A percentile compares a stretch with the other conserved stretches of the same genome.
phyloP scores from a whole-genome alignment of 2,113 vertebrate genomes.

The Halcyon senegalensis region DNA sequence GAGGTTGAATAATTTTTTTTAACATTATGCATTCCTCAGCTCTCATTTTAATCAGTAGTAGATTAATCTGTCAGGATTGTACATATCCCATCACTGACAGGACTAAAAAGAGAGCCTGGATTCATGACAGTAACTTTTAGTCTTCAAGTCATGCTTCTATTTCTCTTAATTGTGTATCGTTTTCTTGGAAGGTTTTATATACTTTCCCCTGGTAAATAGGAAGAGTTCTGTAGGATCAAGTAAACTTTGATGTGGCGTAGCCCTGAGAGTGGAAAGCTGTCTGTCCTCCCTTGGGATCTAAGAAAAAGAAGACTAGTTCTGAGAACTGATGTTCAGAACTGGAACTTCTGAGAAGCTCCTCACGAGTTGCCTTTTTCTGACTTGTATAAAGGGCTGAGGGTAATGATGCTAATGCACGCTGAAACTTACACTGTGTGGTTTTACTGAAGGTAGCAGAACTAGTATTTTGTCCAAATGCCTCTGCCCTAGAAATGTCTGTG shows the following conservation, averaged over 20 bases:
- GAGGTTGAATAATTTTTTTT: neutral
- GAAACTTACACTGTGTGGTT: neutral
- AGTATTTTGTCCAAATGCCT: neutral
- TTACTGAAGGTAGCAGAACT: neutral
- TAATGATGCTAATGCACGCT: neutral
- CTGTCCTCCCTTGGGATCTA: neutral
- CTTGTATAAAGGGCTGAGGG: neutral
- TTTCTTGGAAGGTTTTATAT: neutral
- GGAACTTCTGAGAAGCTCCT: neutral
- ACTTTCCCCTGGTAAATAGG: neutral
- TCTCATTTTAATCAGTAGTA: neutral
- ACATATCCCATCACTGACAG: neutral
- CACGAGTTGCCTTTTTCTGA: neutral
- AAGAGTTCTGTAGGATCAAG: neutral
- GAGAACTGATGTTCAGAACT: neutral
- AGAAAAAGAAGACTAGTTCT: neutral
- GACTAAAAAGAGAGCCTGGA: neutral
- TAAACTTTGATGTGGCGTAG: neutral
- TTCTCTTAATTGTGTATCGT: neutral
- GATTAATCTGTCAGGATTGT: neutral
- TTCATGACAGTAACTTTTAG: neutral
- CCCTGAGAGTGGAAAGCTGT: neutral
- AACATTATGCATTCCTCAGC: neutral
- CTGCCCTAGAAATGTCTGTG: neutral
- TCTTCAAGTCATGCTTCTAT: neutral